Percentiles rank a stretch among this genome's conserved stretches.
Conservation (phyloP, 2,888 invertebrate genomes). For the Pinctada fucata region DNA sequence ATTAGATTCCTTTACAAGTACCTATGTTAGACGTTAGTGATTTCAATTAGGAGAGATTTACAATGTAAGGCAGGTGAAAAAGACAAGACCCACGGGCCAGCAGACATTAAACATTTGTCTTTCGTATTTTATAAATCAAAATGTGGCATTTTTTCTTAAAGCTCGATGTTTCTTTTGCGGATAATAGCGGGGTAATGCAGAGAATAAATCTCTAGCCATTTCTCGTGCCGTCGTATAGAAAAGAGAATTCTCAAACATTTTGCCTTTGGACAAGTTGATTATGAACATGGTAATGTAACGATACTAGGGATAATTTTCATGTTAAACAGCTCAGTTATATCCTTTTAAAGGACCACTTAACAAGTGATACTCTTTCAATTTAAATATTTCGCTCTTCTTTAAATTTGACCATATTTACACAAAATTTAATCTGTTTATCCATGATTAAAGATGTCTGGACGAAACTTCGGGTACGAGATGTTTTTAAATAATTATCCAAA, state of each 20-base stretch:
- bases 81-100: background rate
- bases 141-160: background rate
- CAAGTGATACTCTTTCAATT: background rate
- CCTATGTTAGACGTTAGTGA: background rate
- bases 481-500: slow-evolving; percentile 3
- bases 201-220: background rate
- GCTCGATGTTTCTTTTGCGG: background rate
- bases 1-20: background rate
- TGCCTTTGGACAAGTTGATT: background rate
- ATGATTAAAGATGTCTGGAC: background rate
- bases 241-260: background rate
- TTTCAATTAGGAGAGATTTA: background rate
- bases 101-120: slow-evolving; percentile 1
- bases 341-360: background rate
- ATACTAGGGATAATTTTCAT: background rate
- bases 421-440: background rate
- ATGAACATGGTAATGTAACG: background rate
- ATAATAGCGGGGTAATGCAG: background rate
- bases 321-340: background rate
- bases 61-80: background rate
- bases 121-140: background rate
- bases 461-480: slow-evolving; percentile 3
- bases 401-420: background rate
- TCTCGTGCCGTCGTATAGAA: background rate
- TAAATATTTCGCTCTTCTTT: background rate